Evolutionary conservation across 2,113 vertebrate species (phyloP).

Genomic region (Sialia sialis): DNA sequence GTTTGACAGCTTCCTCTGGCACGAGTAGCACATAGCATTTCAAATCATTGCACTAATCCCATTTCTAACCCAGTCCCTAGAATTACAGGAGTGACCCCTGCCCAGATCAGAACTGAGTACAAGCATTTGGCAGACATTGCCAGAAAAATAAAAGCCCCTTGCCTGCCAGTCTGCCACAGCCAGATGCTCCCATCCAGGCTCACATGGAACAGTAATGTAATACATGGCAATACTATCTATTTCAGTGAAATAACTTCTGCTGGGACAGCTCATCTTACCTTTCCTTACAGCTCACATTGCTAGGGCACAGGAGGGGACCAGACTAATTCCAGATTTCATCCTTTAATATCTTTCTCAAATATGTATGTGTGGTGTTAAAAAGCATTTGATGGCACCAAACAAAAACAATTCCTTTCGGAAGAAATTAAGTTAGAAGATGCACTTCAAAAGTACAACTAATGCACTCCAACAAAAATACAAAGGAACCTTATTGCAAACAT

Average conservation of each 20-base stretch:
- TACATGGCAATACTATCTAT: background rate
- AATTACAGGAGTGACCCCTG: background rate
- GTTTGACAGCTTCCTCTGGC: background rate
- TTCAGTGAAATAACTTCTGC: background rate
- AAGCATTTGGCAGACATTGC: background rate
- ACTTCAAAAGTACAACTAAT: background rate
- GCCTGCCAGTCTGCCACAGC: background rate
- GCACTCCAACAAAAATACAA: background rate
- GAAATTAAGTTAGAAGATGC: background rate
- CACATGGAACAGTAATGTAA: background rate
- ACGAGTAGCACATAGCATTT: background rate
- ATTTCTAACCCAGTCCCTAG: background rate
- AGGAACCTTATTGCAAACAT: background rate
- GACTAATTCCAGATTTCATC: background rate
- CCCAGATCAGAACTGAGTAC: background rate
- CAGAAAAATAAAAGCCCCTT: background rate
- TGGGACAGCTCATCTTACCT: background rate
- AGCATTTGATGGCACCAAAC: background rate
- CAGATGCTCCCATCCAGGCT: background rate
- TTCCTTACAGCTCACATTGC: background rate
- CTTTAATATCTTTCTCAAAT: background rate
- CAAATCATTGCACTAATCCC: background rate
- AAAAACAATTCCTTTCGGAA: background rate
- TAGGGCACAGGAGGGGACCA: background rate
- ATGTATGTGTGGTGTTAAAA: background rate